Evolutionary conservation across 2,888 invertebrate genomes (phyloP).

Genomic region (Brachynemurus nebulosus): DNA sequence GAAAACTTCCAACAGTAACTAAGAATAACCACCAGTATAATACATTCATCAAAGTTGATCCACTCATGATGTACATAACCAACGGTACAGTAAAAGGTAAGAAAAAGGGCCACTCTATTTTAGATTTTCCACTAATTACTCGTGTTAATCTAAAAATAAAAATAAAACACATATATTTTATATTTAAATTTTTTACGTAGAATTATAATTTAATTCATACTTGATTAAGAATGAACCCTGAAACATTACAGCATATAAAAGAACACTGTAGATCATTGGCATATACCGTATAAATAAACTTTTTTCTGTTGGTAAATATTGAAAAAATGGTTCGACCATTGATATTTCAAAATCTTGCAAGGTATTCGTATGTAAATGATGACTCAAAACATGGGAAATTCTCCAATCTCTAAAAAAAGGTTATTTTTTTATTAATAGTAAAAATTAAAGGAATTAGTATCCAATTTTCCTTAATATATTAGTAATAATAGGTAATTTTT

Average conservation of each 20-base stretch:
- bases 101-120: conserved; percentile 9
- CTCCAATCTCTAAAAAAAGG: conserved; percentile 54
- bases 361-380: conserved; percentile 68
- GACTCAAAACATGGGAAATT: conserved; percentile 60
- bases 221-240: background rate
- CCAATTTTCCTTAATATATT: conserved; percentile 3
- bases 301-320: conserved; percentile 48
- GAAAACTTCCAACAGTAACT: conserved; percentile 39
- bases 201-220: background rate
- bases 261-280: conserved; percentile 37
- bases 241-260: conserved; percentile 17
- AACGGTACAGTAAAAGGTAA: conserved; percentile 17
- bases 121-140: background rate
- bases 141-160: background rate
- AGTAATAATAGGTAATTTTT: background rate
- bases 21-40: conserved; percentile 41
- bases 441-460: too few relatives aligned
- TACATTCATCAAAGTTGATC: conserved; percentile 26
- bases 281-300: conserved; percentile 35
- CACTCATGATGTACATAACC: conserved; percentile 20
- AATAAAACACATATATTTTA: background rate
- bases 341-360: conserved; percentile 59
- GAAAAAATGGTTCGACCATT: conserved; percentile 48
- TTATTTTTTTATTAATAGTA: too few relatives aligned
- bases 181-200: background rate